Conservation (phyloP, 1,140 invertebrate species). For the Bombus sylvicola region DNA sequence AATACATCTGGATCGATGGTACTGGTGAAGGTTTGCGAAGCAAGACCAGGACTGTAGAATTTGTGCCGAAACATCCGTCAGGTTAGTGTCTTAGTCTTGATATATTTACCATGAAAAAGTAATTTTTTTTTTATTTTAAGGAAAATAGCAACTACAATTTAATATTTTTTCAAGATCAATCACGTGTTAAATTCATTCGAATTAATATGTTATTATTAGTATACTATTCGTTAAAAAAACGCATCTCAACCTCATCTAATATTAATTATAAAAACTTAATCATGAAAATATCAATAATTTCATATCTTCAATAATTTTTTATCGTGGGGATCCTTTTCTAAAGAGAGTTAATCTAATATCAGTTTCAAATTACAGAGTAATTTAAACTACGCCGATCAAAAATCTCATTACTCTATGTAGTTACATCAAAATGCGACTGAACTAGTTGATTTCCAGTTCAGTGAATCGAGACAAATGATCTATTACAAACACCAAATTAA, state of each 20-base stretch:
- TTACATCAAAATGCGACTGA: too few species aligned
- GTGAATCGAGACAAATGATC: neutral
- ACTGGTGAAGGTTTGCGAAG: conserved; percentile 93
- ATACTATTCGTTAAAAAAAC: neutral
- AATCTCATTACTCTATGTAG: neutral
- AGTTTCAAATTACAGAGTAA: neutral
- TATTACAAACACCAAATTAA: neutral
- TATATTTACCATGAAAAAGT: neutral
- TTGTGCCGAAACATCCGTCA: conserved; percentile 88
- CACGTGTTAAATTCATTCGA: neutral
- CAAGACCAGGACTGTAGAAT: conserved; percentile 94
- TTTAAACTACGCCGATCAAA: neutral
- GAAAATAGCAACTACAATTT: too few species aligned
- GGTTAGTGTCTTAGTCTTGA: conserved; percentile 76
- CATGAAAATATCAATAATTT: neutral
- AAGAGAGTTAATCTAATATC: neutral
- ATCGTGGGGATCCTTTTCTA: neutral
- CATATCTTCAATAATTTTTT: neutral
- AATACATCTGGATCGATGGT: conserved; percentile 98
- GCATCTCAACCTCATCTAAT: neutral
- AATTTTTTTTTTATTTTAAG: neutral
- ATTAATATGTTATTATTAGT: neutral
- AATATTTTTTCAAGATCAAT: too few species aligned
- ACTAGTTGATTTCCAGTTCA: neutral
- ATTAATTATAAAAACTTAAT: neutral